These are phyloP conservation scores for Micrasema longulum DNA, from an alignment of 1,140 invertebrate species.

Conservation along the genomic window DNA sequence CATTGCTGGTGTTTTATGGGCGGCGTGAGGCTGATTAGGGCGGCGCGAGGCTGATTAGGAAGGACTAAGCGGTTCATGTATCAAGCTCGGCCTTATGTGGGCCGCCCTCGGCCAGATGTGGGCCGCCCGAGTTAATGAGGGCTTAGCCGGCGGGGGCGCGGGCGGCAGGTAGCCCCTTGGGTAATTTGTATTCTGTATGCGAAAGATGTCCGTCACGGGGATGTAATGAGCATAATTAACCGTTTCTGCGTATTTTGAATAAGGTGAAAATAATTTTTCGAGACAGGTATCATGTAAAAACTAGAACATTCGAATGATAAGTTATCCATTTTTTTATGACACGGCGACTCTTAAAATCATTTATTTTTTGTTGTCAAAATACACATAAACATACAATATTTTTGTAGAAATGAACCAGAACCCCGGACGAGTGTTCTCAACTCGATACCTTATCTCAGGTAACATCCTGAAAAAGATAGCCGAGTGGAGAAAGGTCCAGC, in stretches of 20 bases:
- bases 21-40: constrained; percentile 32
- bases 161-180: background rate
- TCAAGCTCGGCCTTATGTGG: constrained; percentile 36
- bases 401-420: no score
- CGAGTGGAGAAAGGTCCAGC: no score
- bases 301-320: no score
- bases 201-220: constrained; percentile 15
- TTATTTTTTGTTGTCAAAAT: no score
- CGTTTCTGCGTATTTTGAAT: background rate
- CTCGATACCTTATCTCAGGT: no score
- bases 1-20: constrained; percentile 43
- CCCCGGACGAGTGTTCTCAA: no score
- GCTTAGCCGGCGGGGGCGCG: constrained; percentile 31
- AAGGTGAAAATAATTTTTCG: constrained; percentile 33
- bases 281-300: no score
- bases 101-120: constrained; percentile 18
- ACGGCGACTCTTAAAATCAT: no score
- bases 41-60: constrained; percentile 16
- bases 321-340: no score
- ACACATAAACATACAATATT: no score
- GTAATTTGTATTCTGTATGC: constrained; percentile 2
- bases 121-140: constrained; percentile 52
- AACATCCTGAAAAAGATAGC: no score
- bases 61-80: constrained; percentile 35
- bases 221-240: constrained; percentile 27